These are phyloP conservation scores for Sula dactylatra DNA, from an alignment of 2,113 vertebrate genomes.

Conservation along the genomic window DNA sequence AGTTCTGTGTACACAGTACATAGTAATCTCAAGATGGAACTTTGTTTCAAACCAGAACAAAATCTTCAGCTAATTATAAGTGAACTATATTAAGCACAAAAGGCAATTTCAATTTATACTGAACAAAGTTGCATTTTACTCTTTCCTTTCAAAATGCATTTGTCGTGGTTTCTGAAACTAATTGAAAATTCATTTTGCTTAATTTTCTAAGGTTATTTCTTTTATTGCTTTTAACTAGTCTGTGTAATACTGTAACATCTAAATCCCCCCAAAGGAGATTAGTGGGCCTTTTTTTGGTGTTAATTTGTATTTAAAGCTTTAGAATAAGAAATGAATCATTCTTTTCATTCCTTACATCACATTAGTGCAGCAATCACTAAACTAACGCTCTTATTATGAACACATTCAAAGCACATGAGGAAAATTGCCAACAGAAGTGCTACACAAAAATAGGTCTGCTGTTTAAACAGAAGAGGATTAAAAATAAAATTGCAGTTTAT, in stretches of 20 bases:
- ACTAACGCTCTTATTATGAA: conserved; percentile 66
- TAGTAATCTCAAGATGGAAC: conserved; percentile 84
- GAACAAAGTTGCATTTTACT: conserved; percentile 83
- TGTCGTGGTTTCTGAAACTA: conserved; percentile 75
- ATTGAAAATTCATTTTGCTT: conserved; percentile 81
- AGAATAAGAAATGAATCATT: conserved; percentile 75
- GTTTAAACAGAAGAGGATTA: conserved; percentile 54
- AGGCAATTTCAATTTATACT: conserved; percentile 82
- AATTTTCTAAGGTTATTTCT: conserved; percentile 83
- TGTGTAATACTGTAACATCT: conserved; percentile 64
- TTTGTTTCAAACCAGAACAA: conserved; percentile 86
- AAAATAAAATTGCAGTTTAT: conserved; percentile 47
- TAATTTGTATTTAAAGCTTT: conserved; percentile 79
- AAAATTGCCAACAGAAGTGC: conserved; percentile 68
- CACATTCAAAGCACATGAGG: conserved; percentile 67
- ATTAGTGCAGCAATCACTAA: conserved; percentile 76
- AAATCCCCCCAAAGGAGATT: conserved; percentile 67
- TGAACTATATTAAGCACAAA: conserved; percentile 87
- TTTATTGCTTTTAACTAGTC: conserved; percentile 78
- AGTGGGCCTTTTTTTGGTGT: conserved; percentile 49
- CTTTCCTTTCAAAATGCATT: conserved; percentile 78
- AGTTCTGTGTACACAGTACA: conserved; percentile 82
- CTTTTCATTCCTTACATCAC: conserved; percentile 72
- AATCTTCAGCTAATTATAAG: conserved; percentile 86
- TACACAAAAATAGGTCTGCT: conserved; percentile 66